phyloP scores from a whole-genome alignment of 2,888 invertebrate genomes.

The Beris morrisii region DNA sequence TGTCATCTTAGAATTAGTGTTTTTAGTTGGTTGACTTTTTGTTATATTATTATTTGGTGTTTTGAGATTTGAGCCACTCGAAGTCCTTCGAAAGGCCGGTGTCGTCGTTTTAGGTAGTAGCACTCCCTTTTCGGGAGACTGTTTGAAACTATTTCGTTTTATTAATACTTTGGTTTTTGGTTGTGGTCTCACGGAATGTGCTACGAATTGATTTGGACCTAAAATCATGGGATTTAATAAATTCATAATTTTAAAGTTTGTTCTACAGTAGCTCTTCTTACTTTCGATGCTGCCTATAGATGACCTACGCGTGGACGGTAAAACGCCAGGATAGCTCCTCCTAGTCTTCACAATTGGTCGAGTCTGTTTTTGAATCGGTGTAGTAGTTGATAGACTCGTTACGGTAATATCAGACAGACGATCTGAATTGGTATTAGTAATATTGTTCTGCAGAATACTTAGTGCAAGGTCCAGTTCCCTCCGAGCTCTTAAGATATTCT shows the following conservation, averaged over 20 bases:
- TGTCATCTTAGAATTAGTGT: conserved; percentile 3
- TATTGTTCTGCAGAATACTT: conserved; percentile 8
- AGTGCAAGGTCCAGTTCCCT: conserved; percentile 13
- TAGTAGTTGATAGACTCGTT: conserved; percentile 1
- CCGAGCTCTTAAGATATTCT: conserved; percentile 25
- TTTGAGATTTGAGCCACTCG: conserved; percentile 19
- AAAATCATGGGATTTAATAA: neutral
- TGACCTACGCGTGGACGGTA: conserved; percentile 2
- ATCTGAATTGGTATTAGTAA: conserved; percentile 4
- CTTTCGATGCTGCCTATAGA: conserved; percentile 5
- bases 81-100: conserved; percentile 4
- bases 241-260: neutral
- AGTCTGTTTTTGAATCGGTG: neutral
- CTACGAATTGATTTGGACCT: conserved; percentile 10
- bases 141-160: conserved; percentile 21
- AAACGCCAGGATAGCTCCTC: conserved; percentile 2
- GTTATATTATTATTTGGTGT: conserved; percentile 14
- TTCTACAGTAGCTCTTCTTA: neutral
- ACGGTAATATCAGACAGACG: conserved; percentile 9
- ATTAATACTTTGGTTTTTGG: conserved; percentile 1
- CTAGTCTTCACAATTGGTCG: conserved; percentile 12
- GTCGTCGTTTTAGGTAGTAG: neutral
- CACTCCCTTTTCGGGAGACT: neutral
- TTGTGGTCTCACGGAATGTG: neutral
- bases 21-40: conserved; percentile 21